Evolutionary conservation across 2,888 invertebrate genomes (phyloP), one percentile per base, ranked within the genome.

Genomic region (Theristus sp.): DNA sequence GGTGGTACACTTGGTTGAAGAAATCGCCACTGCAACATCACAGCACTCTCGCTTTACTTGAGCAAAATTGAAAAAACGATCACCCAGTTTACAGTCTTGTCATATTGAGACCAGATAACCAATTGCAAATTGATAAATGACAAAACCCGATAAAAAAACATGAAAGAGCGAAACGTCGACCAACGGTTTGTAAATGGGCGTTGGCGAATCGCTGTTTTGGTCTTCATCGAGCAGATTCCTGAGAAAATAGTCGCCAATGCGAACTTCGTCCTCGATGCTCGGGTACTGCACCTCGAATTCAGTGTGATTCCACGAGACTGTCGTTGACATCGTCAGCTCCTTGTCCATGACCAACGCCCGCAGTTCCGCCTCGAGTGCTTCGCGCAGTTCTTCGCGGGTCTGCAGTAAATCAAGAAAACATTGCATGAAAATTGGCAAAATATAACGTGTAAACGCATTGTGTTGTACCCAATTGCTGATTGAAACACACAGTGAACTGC

Each of bases 191-290:
- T 76, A 76, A 63, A 78, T 78, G 26, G 76, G 76, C 64, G 76
- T 78, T 6, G 74, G 74, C 64, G 74, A 74, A 24, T 76, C 87
- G 84, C 65, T 70, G 53, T 67, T 66, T 56, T 75, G 75, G 69
- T 86, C 84, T 77, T 90, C 89, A 75, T 96, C 93, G 60, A 99
- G 78, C 65, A 99, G 80, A 70, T 98, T 80, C 67, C 96, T 81
- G 66, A 99, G 81, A 75, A 93, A 99, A 77, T 98, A 99, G 76
- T 96, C 94, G 24, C 96, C 96, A 69, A 98, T 94, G 79, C 88
- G 88, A 66, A 99, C 89, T 79, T 98, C 98, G 69, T 93, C 90
- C 61, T 86, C 84, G 65, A 99, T 81, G 71, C 93, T 90, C 72
- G 86, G 84, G 79, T 98, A 99, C 70, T 84, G 84, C 25, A 79